Evolutionary conservation across 2,888 invertebrate species (phyloP).

Genomic region (Epirrhoe tristata): DNA sequence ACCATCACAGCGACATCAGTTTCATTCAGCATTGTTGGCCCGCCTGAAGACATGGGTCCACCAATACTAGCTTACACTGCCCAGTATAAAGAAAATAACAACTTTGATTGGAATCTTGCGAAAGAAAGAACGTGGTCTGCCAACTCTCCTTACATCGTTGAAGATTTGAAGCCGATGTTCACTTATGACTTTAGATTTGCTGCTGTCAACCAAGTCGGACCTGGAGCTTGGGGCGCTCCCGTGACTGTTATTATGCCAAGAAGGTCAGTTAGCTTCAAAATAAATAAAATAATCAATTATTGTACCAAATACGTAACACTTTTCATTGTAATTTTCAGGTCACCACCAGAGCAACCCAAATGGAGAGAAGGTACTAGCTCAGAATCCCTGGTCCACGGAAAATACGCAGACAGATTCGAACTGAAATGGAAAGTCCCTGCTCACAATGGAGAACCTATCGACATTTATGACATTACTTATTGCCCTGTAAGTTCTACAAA

Average conservation of each 20-base stretch:
- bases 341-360: conserved; percentile 89
- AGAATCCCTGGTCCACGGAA: conserved; percentile 77
- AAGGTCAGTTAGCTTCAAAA: conserved; percentile 62
- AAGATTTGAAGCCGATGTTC: conserved; percentile 91
- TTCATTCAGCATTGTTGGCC: conserved; percentile 91
- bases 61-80: conserved; percentile 90
- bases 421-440: conserved; percentile 94
- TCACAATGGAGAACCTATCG: conserved; percentile 96
- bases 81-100: conserved; percentile 89
- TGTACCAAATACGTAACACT: neutral
- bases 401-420: conserved; percentile 91
- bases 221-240: conserved; percentile 89
- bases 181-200: conserved; percentile 94
- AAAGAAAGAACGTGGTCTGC: conserved; percentile 91
- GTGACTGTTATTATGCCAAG: conserved; percentile 90
- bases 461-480: conserved; percentile 91
- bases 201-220: conserved; percentile 93
- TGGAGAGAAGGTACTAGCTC: conserved; percentile 77
- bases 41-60: conserved; percentile 90
- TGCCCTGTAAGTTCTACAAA: conserved; percentile 87
- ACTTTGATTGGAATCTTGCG: conserved; percentile 89
- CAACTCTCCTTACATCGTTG: conserved; percentile 92
- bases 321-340: conserved; percentile 66
- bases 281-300: neutral
- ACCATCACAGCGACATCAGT: conserved; percentile 94